A percentile compares a stretch with the other conserved stretches of the same genome.
These are phyloP conservation scores for Syndactyla subalaris DNA, from an alignment of 2,797 vertebrate genomes.

Conservation along the genomic window DNA sequence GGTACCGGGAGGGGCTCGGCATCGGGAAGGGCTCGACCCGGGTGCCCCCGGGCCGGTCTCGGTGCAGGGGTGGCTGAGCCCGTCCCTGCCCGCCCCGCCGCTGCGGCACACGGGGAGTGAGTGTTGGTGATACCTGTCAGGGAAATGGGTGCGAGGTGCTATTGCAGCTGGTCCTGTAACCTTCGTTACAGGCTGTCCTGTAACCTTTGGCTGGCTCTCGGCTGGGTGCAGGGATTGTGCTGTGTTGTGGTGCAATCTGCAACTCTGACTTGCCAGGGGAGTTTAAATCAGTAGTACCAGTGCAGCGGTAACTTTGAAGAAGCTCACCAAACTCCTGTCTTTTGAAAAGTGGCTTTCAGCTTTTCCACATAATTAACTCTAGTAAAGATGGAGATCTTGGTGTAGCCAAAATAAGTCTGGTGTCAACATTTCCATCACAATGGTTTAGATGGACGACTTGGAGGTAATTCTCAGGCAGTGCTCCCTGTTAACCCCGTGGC, in stretches of 20 bases:
- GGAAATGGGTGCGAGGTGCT: not conserved
- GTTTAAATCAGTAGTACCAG: rapidly evolving
- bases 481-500: rapidly evolving
- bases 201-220: not conserved
- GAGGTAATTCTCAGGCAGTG: not conserved
- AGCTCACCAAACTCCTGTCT: rapidly evolving
- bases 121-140: rapidly evolving
- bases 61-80: not conserved
- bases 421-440: rapidly evolving
- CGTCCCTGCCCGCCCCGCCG: rapidly evolving
- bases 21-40: rapidly evolving
- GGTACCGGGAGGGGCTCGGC: not conserved
- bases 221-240: rapidly evolving
- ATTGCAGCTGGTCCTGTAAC: not conserved
- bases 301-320: not conserved
- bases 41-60: rapidly evolving
- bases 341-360: not conserved
- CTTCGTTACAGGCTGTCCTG: not conserved
- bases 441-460: not conserved
- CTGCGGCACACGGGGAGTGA: rapidly evolving
- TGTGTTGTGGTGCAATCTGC: not conserved
- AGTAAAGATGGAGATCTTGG: rapidly evolving
- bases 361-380: not conserved
- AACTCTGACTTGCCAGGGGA: not conserved
- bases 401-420: not conserved